A percentile compares a stretch with the other conserved stretches of the same genome.
These are phyloP conservation scores for Athrips mouffetella DNA, from an alignment of 2,888 invertebrate species.

Conservation along the genomic window DNA sequence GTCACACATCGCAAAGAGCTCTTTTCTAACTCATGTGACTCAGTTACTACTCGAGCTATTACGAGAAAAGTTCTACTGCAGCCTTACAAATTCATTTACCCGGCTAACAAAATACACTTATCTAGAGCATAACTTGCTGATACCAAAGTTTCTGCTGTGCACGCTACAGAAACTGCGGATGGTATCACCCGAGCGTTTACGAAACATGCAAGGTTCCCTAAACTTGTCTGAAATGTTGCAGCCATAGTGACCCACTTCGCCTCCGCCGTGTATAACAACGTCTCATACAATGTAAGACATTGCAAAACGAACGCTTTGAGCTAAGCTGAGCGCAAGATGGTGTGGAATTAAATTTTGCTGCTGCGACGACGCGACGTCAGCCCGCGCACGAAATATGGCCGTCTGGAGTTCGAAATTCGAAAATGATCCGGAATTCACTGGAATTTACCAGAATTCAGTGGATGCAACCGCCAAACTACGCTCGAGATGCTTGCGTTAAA, in stretches of 20 bases:
- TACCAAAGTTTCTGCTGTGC: neutral
- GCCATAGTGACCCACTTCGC: slow-evolving; percentile 26
- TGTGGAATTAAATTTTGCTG: slow-evolving; percentile 55
- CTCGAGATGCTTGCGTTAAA: slow-evolving; percentile 27
- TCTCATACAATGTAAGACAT: slow-evolving; percentile 19
- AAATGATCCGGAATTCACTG: slow-evolving; percentile 37
- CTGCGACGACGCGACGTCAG: slow-evolving; percentile 38
- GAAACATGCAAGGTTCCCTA: slow-evolving; percentile 7
- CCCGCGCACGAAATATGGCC: slow-evolving; percentile 48
- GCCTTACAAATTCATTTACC: no score
- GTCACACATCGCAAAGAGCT: neutral
- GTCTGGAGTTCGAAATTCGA: slow-evolving; percentile 30
- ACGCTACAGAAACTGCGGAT: neutral
- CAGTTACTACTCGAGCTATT: neutral
- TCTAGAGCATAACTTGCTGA: no score
- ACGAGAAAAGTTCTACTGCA: neutral
- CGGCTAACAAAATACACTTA: no score
- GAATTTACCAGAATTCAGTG: slow-evolving; percentile 33
- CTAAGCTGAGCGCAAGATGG: slow-evolving; percentile 45
- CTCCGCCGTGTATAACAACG: slow-evolving; percentile 21
- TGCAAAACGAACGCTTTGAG: slow-evolving; percentile 36
- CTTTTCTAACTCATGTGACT: neutral
- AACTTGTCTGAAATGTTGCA: slow-evolving; percentile 10
- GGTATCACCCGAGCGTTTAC: neutral
- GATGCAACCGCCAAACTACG: slow-evolving; percentile 37